phyloP scores from a whole-genome alignment of 1,140 invertebrate genomes.

The Eubasilissa regina region DNA sequence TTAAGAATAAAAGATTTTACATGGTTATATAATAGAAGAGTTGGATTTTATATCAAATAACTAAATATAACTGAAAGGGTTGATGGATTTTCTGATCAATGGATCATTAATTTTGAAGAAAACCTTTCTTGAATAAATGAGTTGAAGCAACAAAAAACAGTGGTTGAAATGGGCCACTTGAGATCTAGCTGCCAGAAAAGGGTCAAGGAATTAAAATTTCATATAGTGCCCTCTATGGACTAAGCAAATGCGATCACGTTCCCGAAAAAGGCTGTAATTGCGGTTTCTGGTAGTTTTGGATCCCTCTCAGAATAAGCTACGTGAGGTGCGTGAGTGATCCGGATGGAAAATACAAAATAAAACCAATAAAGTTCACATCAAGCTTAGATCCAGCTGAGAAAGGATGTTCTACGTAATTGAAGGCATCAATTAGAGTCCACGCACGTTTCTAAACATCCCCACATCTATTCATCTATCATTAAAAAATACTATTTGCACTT shows the following conservation, averaged over 20 bases:
- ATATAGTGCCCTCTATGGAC: conserved; percentile 45
- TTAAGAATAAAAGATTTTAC: too few species aligned
- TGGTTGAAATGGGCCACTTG: conserved; percentile 1
- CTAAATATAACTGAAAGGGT: not conserved
- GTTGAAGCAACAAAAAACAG: conserved; percentile 8
- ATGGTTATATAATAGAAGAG: too few species aligned
- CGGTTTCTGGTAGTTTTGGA: conserved; percentile 56
- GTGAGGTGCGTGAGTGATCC: conserved; percentile 37
- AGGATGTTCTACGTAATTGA: too few species aligned
- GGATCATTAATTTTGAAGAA: too few species aligned
- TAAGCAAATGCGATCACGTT: conserved; percentile 51
- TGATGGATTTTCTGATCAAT: too few species aligned
- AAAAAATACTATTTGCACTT: too few species aligned
- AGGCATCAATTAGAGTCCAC: too few species aligned
- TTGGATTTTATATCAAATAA: too few species aligned
- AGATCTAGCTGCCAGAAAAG: not conserved
- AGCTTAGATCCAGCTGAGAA: too few species aligned
- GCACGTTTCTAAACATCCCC: too few species aligned
- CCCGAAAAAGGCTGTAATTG: conserved; percentile 52
- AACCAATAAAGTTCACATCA: conserved; percentile 5
- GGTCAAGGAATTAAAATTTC: conserved; percentile 53
- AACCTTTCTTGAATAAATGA: not conserved
- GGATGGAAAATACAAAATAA: conserved; percentile 42
- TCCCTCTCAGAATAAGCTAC: conserved; percentile 44
- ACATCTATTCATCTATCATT: too few species aligned